Evolutionary conservation across 2,888 invertebrate species (phyloP).

Genomic region (Liopterus haemorrhoidalis): DNA sequence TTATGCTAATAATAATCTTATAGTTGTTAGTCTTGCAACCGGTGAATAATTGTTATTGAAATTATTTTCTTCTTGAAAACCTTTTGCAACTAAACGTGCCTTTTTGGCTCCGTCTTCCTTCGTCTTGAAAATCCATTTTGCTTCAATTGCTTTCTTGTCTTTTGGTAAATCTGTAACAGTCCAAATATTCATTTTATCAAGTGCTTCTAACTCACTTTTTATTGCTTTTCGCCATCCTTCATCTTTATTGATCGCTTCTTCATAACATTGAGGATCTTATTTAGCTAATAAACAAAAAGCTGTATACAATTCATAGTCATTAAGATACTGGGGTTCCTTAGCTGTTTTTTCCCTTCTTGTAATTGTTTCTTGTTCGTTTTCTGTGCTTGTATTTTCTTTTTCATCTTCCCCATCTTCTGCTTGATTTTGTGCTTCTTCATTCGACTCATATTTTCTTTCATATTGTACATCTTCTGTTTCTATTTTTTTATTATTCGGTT

Average conservation of each 20-base stretch:
- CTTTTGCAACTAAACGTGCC: slow-evolving; percentile 31
- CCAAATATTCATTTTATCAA: slow-evolving; percentile 14
- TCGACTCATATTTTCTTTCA: slow-evolving; percentile 1
- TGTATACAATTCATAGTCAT: slow-evolving; percentile 16
- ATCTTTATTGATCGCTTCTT: slow-evolving; percentile 16
- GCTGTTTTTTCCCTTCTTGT: background rate
- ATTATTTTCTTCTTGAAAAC: slow-evolving; percentile 24
- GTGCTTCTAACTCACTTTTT: slow-evolving; percentile 3
- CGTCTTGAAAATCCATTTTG: slow-evolving; percentile 28
- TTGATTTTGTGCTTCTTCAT: slow-evolving; percentile 15
- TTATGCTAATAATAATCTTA: slow-evolving; percentile 14
- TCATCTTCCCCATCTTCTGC: slow-evolving; percentile 2
- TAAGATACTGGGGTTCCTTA: slow-evolving; percentile 9
- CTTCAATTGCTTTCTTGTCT: slow-evolving; percentile 25
- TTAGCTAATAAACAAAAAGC: slow-evolving; percentile 14
- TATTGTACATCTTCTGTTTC: background rate
- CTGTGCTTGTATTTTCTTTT: slow-evolving; percentile 23
- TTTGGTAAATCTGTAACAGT: slow-evolving; percentile 18
- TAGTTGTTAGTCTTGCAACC: slow-evolving; percentile 6
- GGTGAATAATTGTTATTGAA: slow-evolving; percentile 13
- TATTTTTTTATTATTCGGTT: background rate
- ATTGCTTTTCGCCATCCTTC: slow-evolving; percentile 14
- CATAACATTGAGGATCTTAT: slow-evolving; percentile 13
- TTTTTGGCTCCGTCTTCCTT: slow-evolving; percentile 23
- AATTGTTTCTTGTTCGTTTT: slow-evolving; percentile 27